Conservation (phyloP, 2,113 vertebrate species). For the Parotia lawesii region DNA sequence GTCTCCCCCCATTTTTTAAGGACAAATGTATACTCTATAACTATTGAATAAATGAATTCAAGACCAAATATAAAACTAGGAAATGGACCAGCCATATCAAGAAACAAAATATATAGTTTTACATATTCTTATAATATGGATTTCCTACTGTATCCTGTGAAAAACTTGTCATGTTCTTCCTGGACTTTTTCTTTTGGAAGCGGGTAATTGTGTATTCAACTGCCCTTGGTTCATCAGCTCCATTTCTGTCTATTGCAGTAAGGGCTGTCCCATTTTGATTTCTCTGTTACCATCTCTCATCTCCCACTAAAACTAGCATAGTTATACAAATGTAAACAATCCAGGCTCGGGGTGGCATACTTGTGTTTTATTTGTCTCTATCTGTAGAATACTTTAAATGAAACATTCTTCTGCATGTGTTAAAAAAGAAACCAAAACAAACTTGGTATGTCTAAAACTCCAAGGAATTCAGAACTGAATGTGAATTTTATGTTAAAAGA, state of each 20-base stretch:
- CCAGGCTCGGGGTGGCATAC: neutral
- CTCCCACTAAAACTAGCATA: neutral
- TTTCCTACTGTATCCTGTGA: neutral
- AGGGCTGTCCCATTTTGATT: neutral
- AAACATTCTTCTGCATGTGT: neutral
- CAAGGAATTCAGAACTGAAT: neutral
- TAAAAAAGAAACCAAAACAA: neutral
- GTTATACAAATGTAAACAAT: neutral
- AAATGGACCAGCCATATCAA: neutral
- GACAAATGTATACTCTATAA: neutral
- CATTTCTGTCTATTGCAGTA: neutral
- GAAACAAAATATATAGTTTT: neutral
- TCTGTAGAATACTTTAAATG: neutral
- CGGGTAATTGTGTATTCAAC: neutral
- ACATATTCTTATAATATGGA: neutral
- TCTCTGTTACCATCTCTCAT: neutral
- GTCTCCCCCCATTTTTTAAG: rapidly evolving
- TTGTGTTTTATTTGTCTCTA: neutral
- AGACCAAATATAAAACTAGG: neutral
- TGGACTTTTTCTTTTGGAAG: neutral
- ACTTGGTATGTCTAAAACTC: neutral
- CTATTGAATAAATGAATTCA: neutral
- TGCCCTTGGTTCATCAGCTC: neutral
- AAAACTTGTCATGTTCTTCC: neutral
- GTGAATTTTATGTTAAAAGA: neutral